Evolutionary conservation across 1,140 invertebrate species (phyloP).

Genomic region (Druon quercuslanigerum): DNA sequence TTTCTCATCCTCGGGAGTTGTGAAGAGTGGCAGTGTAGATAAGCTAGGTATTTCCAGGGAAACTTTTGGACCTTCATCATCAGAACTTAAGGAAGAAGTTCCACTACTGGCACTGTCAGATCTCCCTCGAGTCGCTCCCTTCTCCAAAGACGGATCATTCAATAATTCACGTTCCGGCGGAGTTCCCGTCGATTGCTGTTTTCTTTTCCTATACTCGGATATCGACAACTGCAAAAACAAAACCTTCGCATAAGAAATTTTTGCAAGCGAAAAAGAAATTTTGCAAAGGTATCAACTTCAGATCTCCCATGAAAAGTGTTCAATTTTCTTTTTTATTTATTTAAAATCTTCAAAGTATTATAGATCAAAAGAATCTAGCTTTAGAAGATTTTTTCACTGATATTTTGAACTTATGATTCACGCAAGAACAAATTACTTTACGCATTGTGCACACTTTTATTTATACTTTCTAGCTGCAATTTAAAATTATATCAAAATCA

Average conservation of each 20-base stretch:
- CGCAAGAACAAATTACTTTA: neutral
- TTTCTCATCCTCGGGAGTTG: conserved; percentile 67
- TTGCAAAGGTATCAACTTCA: conserved; percentile 30
- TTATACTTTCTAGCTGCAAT: neutral
- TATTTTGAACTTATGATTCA: neutral
- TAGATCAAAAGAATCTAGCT: neutral
- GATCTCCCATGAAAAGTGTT: conserved; percentile 15
- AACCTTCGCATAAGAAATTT: neutral
- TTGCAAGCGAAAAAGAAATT: neutral
- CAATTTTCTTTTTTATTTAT: conserved; percentile 11
- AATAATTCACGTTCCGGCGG: conserved; percentile 67
- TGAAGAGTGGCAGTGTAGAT: conserved; percentile 69
- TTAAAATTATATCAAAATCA: too few species aligned
- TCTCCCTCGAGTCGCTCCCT: conserved; percentile 66
- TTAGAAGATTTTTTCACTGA: neutral
- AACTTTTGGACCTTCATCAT: conserved; percentile 72
- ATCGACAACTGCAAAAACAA: conserved; percentile 81
- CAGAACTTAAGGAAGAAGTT: conserved; percentile 75
- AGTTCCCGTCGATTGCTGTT: conserved; percentile 74
- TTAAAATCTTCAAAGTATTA: neutral
- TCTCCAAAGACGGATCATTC: conserved; percentile 66
- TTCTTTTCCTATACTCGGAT: conserved; percentile 83
- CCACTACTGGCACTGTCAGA: conserved; percentile 76
- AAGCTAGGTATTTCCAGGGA: conserved; percentile 62
- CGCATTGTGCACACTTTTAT: neutral